These are phyloP conservation scores for Mastomys natalensis DNA, from an alignment of 2,113 vertebrate genomes.

Conservation along the genomic window DNA sequence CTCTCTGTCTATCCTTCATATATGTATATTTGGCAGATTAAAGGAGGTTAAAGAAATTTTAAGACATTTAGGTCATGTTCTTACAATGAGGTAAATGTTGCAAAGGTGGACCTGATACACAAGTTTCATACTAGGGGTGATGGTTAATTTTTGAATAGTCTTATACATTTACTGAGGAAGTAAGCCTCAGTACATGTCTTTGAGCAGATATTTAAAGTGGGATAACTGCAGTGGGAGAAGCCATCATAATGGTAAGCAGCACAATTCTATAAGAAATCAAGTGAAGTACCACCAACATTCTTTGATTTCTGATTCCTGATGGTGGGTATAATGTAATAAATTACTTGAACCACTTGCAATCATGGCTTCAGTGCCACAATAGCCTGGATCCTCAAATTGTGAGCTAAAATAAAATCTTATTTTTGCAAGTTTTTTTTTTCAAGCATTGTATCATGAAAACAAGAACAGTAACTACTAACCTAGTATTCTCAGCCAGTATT, in stretches of 20 bases:
- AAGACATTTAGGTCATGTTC: not conserved
- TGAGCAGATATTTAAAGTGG: too few relatives aligned
- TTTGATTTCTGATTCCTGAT: not conserved
- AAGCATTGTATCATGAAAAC: not conserved
- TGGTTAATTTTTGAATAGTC: not conserved
- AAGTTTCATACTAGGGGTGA: not conserved
- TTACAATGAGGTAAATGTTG: not conserved
- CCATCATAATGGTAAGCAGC: too few relatives aligned
- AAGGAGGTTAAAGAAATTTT: not conserved
- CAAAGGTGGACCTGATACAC: not conserved
- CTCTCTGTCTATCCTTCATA: not conserved
- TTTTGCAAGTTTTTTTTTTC: not conserved
- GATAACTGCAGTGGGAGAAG: not conserved
- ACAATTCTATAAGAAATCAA: not conserved
- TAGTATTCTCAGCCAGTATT: not conserved
- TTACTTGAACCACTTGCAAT: not conserved
- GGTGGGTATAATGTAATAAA: not conserved
- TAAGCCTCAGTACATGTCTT: not conserved
- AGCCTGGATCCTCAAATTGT: too few relatives aligned
- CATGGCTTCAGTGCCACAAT: too few relatives aligned
- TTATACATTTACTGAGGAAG: not conserved
- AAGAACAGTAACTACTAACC: not conserved
- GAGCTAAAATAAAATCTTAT: not conserved
- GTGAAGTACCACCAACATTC: not conserved
- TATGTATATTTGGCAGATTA: not conserved